These are phyloP conservation scores for Probaryconus sp. DNA, from an alignment of 1,140 invertebrate species.

Conservation along the genomic window DNA sequence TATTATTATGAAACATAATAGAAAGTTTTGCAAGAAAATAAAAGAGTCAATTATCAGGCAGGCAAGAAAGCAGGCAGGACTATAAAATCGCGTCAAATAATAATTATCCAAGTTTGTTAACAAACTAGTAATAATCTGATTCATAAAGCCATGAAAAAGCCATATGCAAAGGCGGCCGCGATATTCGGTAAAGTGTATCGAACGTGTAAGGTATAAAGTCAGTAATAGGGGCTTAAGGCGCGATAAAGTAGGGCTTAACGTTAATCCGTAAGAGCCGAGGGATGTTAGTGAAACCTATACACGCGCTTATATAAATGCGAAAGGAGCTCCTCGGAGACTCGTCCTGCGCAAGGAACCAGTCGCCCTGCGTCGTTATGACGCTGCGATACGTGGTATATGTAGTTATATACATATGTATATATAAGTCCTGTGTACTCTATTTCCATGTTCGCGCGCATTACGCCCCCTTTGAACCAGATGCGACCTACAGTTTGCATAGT, in stretches of 20 bases:
- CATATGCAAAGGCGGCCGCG: constrained; percentile 13
- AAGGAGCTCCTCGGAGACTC: constrained; percentile 31
- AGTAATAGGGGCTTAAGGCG: constrained; percentile 66
- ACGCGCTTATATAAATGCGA: constrained; percentile 34
- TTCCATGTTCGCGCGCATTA: constrained; percentile 67
- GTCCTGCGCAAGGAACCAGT: constrained; percentile 28
- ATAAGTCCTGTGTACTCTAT: constrained; percentile 48
- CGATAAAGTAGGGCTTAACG: constrained; percentile 70
- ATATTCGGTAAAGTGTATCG: constrained; percentile 51
- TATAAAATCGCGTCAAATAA: constrained; percentile 5
- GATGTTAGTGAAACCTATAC: constrained; percentile 48
- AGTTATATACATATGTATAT: constrained; percentile 17
- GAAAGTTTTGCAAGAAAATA: too few species aligned
- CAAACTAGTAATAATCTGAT: constrained; percentile 17
- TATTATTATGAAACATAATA: too few species aligned
- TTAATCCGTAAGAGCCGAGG: constrained; percentile 63
- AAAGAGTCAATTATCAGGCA: too few species aligned
- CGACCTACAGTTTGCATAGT: constrained; percentile 54
- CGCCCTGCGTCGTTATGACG: constrained; percentile 12
- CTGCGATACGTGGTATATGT: too few species aligned
- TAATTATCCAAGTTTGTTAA: constrained; percentile 30
- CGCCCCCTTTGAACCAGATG: constrained; percentile 67
- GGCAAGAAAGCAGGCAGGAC: too few species aligned
- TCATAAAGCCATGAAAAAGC: constrained; percentile 8
- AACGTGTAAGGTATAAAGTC: constrained; percentile 50